A percentile compares a stretch with the other conserved stretches of the same genome.
Evolutionary conservation across 92 coral and sea anemone species (phyloP).

Genomic region (Actinernus sp.): DNA sequence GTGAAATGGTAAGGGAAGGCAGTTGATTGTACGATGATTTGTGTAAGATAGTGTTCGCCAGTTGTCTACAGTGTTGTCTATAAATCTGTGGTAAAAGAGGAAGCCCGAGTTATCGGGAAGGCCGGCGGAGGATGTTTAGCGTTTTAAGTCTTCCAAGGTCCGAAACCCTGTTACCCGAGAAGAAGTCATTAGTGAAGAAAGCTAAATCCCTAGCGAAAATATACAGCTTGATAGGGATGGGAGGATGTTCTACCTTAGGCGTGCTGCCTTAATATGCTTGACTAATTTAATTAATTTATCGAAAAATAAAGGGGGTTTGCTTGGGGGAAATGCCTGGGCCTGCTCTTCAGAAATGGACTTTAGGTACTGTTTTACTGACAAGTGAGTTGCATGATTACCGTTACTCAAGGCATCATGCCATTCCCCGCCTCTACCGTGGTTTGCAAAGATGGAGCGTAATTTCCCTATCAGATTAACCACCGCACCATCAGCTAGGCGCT

Average conservation of each 20-base stretch:
- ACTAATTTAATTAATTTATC: slow-evolving; percentile 26
- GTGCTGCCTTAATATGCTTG: slow-evolving; percentile 25
- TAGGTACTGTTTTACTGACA: slow-evolving; percentile 9
- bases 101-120: no score
- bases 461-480: slow-evolving; percentile 6
- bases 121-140: slow-evolving; percentile 20
- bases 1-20: no score
- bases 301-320: slow-evolving; percentile 47
- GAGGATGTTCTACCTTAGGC: not conserved
- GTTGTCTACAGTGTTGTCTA: no score
- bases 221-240: slow-evolving; percentile 4
- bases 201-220: slow-evolving; percentile 22
- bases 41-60: no score
- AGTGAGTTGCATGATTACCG: slow-evolving; percentile 13
- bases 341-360: slow-evolving; percentile 33
- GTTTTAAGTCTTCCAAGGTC: slow-evolving; percentile 37
- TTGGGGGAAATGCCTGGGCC: slow-evolving; percentile 17
- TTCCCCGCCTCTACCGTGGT: not conserved
- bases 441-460: slow-evolving; percentile 3
- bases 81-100: no score
- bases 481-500: not conserved
- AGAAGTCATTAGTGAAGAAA: slow-evolving; percentile 20
- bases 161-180: slow-evolving; percentile 40
- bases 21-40: no score
- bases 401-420: not conserved